Percentiles rank a stretch among this genome's conserved stretches.
Evolutionary conservation across 1,140 invertebrate genomes (phyloP).

Genomic region (Amyelois transitella): DNA sequence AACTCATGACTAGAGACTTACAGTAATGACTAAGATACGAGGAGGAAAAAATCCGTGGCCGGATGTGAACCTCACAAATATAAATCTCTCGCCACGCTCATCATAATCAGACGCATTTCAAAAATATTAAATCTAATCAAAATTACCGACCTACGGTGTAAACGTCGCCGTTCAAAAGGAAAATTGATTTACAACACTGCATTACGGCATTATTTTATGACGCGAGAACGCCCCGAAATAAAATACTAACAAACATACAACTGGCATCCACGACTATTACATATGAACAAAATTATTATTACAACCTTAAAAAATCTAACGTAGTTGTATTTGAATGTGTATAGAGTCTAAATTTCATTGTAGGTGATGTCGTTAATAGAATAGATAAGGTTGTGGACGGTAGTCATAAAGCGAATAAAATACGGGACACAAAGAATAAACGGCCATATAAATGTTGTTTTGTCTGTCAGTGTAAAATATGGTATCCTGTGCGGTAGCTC

Average conservation of each 20-base stretch:
- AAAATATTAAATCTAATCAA: constrained; percentile 53
- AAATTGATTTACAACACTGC: constrained; percentile 68
- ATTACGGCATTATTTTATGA: constrained; percentile 72
- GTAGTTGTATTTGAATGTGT: neutral
- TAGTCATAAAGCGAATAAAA: constrained; percentile 73
- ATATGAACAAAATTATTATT: constrained; percentile 21
- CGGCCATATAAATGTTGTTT: constrained; percentile 69
- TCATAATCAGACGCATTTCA: constrained; percentile 28
- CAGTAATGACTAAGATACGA: neutral
- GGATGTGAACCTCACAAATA: constrained; percentile 6
- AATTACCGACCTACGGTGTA: constrained; percentile 60
- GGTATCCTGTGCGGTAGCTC: constrained; percentile 65
- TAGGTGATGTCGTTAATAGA: neutral
- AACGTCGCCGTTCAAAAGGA: constrained; percentile 62
- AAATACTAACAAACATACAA: constrained; percentile 72
- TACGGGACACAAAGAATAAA: constrained; percentile 73
- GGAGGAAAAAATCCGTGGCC: neutral
- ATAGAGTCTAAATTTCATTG: constrained; percentile 28
- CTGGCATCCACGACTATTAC: constrained; percentile 70
- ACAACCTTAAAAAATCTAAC: constrained; percentile 2
- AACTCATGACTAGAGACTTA: too few species aligned
- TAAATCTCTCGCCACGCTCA: constrained; percentile 35
- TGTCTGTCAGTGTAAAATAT: constrained; percentile 74
- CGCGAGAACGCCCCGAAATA: constrained; percentile 69
- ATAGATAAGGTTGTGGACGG: constrained; percentile 29